Percentiles rank a stretch among this genome's conserved stretches.
Conservation (phyloP, 2,113 vertebrate genomes). For the Sarotherodon lohbergeri region DNA sequence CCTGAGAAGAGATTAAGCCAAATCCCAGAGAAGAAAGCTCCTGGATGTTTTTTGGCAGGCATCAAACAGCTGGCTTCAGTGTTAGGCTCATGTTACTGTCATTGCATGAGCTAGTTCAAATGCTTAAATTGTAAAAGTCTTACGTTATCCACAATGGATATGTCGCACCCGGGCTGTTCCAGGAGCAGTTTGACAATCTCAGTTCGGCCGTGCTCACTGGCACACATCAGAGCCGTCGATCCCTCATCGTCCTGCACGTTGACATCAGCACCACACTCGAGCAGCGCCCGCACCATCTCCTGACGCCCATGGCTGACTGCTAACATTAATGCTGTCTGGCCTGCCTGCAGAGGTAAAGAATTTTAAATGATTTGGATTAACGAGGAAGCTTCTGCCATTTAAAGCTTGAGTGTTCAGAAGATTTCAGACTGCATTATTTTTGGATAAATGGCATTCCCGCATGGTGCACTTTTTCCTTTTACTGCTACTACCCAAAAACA, state of each 20-base stretch:
- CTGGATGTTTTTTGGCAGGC: background rate
- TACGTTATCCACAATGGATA: constrained; percentile 85
- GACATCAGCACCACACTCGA: constrained; percentile 79
- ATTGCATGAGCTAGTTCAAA: background rate
- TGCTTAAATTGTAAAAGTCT: constrained; percentile 34
- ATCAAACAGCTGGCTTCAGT: background rate
- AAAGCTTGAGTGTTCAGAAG: background rate
- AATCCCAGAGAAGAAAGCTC: constrained; percentile 26
- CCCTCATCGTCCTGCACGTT: constrained; percentile 91
- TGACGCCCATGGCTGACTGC: constrained; percentile 88
- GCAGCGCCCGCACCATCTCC: constrained; percentile 88
- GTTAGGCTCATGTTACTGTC: background rate
- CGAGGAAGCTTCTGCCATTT: background rate
- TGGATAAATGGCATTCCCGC: background rate
- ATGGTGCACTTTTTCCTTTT: background rate
- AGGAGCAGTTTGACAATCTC: constrained; percentile 86
- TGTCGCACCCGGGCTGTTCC: constrained; percentile 81
- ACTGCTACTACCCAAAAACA: background rate
- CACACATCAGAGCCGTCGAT: constrained; percentile 94
- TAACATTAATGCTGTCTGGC: constrained; percentile 91
- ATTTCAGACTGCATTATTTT: background rate
- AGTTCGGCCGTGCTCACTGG: constrained; percentile 85
- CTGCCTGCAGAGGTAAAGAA: constrained; percentile 73
- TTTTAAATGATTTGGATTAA: background rate
- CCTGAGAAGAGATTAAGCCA: constrained; percentile 43